Conservation (phyloP, 2,113 vertebrate genomes). For the Carassius carassius region DNA sequence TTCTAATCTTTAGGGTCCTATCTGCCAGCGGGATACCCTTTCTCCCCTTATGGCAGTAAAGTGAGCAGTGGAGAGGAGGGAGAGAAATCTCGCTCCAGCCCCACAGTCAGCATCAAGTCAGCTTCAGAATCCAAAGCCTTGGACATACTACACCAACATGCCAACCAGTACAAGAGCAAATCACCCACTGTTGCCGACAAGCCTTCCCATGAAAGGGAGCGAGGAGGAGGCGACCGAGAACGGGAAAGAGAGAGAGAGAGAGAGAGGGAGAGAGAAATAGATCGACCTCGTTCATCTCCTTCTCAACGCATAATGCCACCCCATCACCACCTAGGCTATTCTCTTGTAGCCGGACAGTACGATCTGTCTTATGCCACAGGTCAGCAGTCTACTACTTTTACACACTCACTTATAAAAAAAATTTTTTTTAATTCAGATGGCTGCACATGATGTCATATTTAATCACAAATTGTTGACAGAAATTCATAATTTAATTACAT, state of each 20-base stretch:
- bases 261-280: constrained; percentile 75
- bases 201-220: constrained; percentile 87
- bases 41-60: constrained; percentile 92
- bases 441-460: background rate
- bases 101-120: constrained; percentile 88
- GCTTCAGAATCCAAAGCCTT: constrained; percentile 94
- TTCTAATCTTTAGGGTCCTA: constrained; percentile 82
- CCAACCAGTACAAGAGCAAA: constrained; percentile 99
- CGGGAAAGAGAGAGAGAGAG: constrained; percentile 67
- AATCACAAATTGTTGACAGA: background rate
- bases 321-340: constrained; percentile 94
- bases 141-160: constrained; percentile 97
- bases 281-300: constrained; percentile 93
- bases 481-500: background rate
- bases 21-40: constrained; percentile 92
- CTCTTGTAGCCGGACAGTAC: constrained; percentile 92
- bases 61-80: constrained; percentile 84
- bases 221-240: constrained; percentile 74
- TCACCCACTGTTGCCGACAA: constrained; percentile 93
- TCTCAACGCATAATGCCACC: constrained; percentile 95
- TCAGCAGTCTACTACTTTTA: constrained; percentile 63
- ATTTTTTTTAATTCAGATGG: background rate
- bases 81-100: constrained; percentile 93
- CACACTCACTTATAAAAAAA: background rate
- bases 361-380: constrained; percentile 96